Conservation (phyloP, 2,113 vertebrate genomes). For the Coturnix japonica region DNA sequence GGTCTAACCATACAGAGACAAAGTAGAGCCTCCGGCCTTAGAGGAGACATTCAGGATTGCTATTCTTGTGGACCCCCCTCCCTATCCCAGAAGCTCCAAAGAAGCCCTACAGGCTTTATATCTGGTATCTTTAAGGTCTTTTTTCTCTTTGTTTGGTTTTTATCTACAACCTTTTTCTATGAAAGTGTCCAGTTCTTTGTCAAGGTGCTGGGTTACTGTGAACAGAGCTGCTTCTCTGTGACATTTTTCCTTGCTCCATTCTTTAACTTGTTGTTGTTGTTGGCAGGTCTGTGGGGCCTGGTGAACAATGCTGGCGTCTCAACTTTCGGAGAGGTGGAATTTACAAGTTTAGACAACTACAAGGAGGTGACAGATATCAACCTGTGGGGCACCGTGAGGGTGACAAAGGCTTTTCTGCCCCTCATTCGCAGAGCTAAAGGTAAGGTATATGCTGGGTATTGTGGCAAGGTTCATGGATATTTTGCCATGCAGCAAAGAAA, state of each 20-base stretch:
- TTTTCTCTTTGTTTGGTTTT: not conserved
- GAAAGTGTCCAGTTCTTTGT: not conserved
- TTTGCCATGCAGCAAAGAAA: not conserved
- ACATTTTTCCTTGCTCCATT: not conserved
- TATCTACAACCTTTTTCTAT: not conserved
- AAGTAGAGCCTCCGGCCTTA: not conserved
- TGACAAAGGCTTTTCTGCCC: slow-evolving; percentile 89
- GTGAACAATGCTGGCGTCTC: slow-evolving; percentile 89
- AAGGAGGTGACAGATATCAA: slow-evolving; percentile 86
- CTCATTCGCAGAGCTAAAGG: slow-evolving; percentile 86
- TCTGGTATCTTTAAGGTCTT: not conserved
- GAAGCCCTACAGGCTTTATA: not conserved
- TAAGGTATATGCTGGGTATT: slow-evolving; percentile 75
- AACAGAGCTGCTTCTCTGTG: not conserved
- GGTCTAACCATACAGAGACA: not conserved
- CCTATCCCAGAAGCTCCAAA: not conserved
- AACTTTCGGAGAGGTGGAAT: slow-evolving; percentile 88
- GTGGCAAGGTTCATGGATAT: not conserved
- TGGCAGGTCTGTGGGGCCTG: slow-evolving; percentile 88
- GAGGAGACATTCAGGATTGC: not conserved
- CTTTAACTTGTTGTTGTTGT: not conserved
- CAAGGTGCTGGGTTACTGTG: not conserved
- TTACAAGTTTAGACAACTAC: slow-evolving; percentile 84
- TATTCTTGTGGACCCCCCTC: not conserved
- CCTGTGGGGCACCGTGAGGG: slow-evolving; percentile 87